Conservation (phyloP, 2,797 vertebrate genomes). For the Lindbergichthys nudifrons region DNA sequence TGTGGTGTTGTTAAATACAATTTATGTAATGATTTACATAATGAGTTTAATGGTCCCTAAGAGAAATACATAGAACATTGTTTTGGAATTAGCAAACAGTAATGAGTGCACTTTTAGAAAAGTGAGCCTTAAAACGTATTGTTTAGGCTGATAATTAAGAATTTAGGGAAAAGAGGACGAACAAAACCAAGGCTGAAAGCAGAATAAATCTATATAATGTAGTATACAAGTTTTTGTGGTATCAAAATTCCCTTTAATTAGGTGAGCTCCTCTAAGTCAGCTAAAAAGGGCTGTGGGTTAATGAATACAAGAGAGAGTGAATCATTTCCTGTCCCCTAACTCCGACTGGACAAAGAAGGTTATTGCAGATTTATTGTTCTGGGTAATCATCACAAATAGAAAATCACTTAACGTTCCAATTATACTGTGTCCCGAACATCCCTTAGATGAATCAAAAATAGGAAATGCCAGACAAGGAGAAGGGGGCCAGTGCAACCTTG, state of each 20-base stretch:
- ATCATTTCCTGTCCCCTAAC: slow-evolving; percentile 58
- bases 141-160: neutral
- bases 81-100: slow-evolving; percentile 24
- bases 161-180: neutral
- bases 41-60: neutral
- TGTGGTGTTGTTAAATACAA: slow-evolving; percentile 19
- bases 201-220: neutral
- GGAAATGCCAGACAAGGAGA: slow-evolving; percentile 67
- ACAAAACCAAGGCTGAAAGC: neutral
- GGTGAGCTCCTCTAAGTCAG: slow-evolving; percentile 31
- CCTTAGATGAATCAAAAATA: slow-evolving; percentile 76
- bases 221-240: neutral
- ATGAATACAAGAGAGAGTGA: slow-evolving; percentile 53
- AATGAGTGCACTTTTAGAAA: neutral
- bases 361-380: slow-evolving; percentile 77
- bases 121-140: neutral
- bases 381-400: slow-evolving; percentile 79
- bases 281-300: slow-evolving; percentile 60
- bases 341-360: slow-evolving; percentile 65
- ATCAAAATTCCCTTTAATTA: slow-evolving; percentile 49
- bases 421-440: slow-evolving; percentile 62
- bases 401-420: slow-evolving; percentile 80
- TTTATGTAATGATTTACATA: neutral
- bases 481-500: slow-evolving; percentile 74
- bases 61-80: neutral